Base-by-base conservation (phyloP, 2,888 invertebrate genomes). In the Podabrus alpinus region DNA sequence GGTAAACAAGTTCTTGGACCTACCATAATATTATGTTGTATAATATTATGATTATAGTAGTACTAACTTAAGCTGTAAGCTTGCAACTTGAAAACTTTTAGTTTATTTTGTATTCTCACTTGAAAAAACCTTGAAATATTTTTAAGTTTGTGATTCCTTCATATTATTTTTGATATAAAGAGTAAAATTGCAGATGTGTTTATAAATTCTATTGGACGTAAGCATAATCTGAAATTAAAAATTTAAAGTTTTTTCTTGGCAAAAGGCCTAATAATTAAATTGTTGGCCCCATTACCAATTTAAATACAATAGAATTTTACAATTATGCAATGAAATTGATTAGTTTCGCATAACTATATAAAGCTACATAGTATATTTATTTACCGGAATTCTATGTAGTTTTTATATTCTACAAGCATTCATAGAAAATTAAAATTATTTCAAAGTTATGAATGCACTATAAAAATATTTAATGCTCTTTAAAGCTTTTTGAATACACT, bases 201-300 rank as follows among this genome's bases (percentile, higher is more conserved):
- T 64, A 64, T 64, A 64, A 21, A 64, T 64, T 64, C 62, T 64
- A 19, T 15, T 19, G 62, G 62, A 19, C 21, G 21, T n/a, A 64
- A 64, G 62, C 62, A 21, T 7, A 19, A 64, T 64, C 62, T 64
- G 19, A 64, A 64, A 64, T 64, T 19, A 64, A 64, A 64, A 64
- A 19, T 64, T 64, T 21, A 2, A 64, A 64, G 19, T 64, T 13
- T n/a, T 19, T 19, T 21, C 10, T 64, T 64, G 62, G 62, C 62
- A 64, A 64, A 9, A 64, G 7, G 5, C 62, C 62, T 13, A 64
- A 64, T 64, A 21, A 45, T 45, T 5, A 45, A 64, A n/a, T 64
- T 19, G 62, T 64, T 64, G 62, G 62, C 62, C 62, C 62, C 62
- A 64, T 64, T 64, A 64, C 62, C 62, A 64, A 64, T 64, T 64